phyloP scores from a whole-genome alignment of 2,888 invertebrate species.

The Alviniconcha strummeri region DNA sequence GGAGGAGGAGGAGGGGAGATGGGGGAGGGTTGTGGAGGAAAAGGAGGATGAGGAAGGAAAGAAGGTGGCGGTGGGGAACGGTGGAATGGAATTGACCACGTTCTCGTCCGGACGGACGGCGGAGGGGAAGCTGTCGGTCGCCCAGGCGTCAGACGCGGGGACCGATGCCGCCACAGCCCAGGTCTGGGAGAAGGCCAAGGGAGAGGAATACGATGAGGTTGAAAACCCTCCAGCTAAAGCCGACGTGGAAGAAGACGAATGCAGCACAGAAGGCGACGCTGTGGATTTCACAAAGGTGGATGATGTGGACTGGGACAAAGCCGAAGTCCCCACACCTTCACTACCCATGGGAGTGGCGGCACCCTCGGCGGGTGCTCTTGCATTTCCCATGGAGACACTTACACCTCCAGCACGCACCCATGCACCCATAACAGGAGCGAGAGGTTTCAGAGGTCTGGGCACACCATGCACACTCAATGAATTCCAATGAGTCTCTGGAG shows the following conservation, averaged over 20 bases:
- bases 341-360: background rate
- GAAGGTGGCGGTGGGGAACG: background rate
- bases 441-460: slow-evolving; percentile 12
- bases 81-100: background rate
- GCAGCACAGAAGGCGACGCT: background rate
- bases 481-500: no score
- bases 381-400: background rate
- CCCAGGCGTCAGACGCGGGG: background rate
- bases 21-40: no score
- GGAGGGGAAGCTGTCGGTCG: slow-evolving; percentile 14
- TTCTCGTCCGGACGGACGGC: slow-evolving; percentile 21
- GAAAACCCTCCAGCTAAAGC: background rate
- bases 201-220: background rate
- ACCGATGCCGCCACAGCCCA: background rate
- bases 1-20: background rate
- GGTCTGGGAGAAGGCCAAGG: background rate
- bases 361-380: background rate
- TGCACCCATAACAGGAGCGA: background rate
- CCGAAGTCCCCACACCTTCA: background rate
- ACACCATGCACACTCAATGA: background rate
- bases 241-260: background rate
- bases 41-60: background rate
- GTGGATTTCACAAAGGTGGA: background rate
- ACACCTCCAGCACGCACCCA: background rate
- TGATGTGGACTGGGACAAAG: background rate